Percentiles rank a stretch among this genome's conserved stretches.
Conservation (phyloP, 2,113 vertebrate species). For the Dunckerocampus dactyliophorus region DNA sequence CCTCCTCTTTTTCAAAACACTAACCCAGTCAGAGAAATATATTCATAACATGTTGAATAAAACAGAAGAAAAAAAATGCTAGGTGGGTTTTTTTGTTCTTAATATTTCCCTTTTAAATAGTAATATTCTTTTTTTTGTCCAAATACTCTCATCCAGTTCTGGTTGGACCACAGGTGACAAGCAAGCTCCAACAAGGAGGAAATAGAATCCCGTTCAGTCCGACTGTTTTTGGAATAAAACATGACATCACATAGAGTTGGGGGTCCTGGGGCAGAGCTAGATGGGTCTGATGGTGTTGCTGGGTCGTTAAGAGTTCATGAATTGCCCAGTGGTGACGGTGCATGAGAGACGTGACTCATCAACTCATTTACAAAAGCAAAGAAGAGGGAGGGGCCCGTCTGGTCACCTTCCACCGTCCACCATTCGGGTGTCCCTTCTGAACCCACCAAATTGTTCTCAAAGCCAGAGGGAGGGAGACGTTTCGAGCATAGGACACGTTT, state of each 20-base stretch:
- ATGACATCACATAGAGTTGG: slow-evolving; percentile 56
- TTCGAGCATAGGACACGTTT: slow-evolving; percentile 46
- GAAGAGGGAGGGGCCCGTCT: slow-evolving; percentile 43
- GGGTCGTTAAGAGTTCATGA: slow-evolving; percentile 62
- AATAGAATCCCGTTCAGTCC: slow-evolving; percentile 55
- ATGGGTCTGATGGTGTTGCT: slow-evolving; percentile 65
- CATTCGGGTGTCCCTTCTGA: slow-evolving; percentile 38
- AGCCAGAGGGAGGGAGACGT: slow-evolving; percentile 74
- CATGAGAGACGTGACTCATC: slow-evolving; percentile 57
- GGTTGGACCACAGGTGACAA: slow-evolving; percentile 46
- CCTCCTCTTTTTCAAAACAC: slow-evolving; percentile 73
- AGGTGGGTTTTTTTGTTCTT: slow-evolving; percentile 71
- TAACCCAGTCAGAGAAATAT: slow-evolving; percentile 75
- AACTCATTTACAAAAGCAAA: slow-evolving; percentile 69
- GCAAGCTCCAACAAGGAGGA: slow-evolving; percentile 55
- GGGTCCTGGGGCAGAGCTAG: slow-evolving; percentile 67
- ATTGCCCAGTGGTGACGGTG: slow-evolving; percentile 52
- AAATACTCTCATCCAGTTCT: slow-evolving; percentile 59
- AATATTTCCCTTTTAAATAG: slow-evolving; percentile 63
- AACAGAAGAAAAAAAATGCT: slow-evolving; percentile 67
- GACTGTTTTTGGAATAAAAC: slow-evolving; percentile 63
- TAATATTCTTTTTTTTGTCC: slow-evolving; percentile 54
- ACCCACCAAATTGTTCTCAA: slow-evolving; percentile 54
- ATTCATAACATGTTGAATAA: slow-evolving; percentile 55
- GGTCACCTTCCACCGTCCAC: slow-evolving; percentile 53